A percentile compares a stretch with the other conserved stretches of the same genome.
Conservation (phyloP, 2,113 vertebrate species). For the Thermophis baileyi region DNA sequence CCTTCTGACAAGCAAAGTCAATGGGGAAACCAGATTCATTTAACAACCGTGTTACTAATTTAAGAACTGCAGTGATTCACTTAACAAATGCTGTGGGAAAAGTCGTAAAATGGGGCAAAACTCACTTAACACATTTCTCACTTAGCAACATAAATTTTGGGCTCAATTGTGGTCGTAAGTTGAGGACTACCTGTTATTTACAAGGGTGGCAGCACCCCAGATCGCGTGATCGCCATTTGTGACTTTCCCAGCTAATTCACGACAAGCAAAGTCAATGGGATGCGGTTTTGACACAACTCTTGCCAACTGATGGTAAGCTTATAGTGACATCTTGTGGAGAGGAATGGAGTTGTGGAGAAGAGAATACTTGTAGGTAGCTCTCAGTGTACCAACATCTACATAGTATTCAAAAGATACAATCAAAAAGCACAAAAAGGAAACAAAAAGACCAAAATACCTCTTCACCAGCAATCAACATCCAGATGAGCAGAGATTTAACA, state of each 20-base stretch:
- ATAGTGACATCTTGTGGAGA: not conserved
- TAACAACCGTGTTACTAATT: not conserved
- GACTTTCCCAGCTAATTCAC: not conserved
- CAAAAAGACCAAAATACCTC: not conserved
- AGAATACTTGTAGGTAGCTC: not conserved
- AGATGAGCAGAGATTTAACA: not conserved
- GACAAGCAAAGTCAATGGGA: not conserved
- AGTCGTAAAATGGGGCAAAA: not conserved
- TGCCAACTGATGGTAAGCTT: not conserved
- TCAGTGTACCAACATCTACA: not conserved
- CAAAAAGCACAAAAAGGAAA: not conserved
- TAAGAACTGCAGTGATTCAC: not conserved
- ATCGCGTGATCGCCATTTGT: not conserved
- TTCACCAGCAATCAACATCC: not conserved
- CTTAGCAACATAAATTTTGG: not conserved
- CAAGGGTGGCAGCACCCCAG: not conserved
- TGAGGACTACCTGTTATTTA: not conserved
- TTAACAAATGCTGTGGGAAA: too few relatives aligned
- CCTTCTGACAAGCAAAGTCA: not conserved
- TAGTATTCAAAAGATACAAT: not conserved
- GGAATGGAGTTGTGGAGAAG: not conserved
- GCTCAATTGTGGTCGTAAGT: not conserved
- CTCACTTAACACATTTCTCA: not conserved
- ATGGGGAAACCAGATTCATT: not conserved
- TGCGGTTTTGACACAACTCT: not conserved